Conservation (phyloP, 2,113 vertebrate species). For the Oophaga pumilio region DNA sequence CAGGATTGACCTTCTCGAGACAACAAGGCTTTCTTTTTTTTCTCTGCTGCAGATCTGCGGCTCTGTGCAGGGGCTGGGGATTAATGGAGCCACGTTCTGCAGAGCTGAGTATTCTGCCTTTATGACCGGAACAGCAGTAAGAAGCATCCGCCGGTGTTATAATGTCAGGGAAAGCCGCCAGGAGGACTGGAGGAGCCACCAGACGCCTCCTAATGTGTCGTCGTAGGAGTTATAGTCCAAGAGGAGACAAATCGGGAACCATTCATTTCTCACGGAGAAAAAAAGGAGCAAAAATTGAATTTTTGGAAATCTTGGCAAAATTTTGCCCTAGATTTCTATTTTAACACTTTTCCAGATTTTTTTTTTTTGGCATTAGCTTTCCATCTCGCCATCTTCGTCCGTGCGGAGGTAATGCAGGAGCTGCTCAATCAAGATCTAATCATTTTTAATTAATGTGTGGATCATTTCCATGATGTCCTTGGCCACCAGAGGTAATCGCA, state of each 20-base stretch:
- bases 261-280: neutral
- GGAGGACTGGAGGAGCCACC: constrained; percentile 12
- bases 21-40: constrained; percentile 22
- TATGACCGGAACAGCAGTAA: constrained; percentile 54
- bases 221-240: neutral
- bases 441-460: constrained; percentile 80
- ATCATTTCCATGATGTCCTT: constrained; percentile 79
- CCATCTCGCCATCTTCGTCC: neutral
- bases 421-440: constrained; percentile 78
- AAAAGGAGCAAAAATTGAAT: neutral
- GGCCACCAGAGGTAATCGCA: constrained; percentile 72
- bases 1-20: constrained; percentile 40
- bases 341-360: no score
- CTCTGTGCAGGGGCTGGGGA: constrained; percentile 18
- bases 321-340: neutral
- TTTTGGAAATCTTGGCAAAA: neutral
- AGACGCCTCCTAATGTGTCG: constrained; percentile 3
- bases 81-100: constrained; percentile 52
- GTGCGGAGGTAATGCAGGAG: constrained; percentile 61
- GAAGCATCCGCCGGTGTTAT: constrained; percentile 43
- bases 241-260: neutral
- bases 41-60: constrained; percentile 42
- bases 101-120: constrained; percentile 50
- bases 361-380: no score
- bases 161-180: constrained; percentile 32